phyloP scores from a whole-genome alignment of 2,797 vertebrate genomes.

The Smutsia temminckii region DNA sequence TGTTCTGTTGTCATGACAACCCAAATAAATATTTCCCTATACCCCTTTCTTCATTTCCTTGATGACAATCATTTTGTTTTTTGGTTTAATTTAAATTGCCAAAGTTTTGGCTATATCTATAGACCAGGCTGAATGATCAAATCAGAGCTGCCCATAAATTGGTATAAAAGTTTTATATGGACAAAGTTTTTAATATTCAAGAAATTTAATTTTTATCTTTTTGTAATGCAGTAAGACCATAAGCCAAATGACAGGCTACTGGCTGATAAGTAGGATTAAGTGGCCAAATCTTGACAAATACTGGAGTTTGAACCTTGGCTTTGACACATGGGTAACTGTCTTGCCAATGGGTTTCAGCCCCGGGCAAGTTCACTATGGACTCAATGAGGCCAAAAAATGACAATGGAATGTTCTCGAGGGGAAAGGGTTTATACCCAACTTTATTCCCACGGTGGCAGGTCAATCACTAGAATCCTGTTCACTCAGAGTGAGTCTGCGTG shows the following conservation, averaged over 20 bases:
- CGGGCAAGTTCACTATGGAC: no score
- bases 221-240: not conserved
- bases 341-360: no score
- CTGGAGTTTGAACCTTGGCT: not conserved
- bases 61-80: conserved; percentile 63
- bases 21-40: conserved; percentile 67
- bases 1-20: conserved; percentile 64
- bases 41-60: conserved; percentile 13
- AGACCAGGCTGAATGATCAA: not conserved
- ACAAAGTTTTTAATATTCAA: not conserved
- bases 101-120: not conserved
- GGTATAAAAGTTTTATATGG: not conserved
- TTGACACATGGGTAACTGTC: not conserved
- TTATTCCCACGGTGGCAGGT: no score
- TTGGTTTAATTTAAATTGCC: conserved; percentile 29
- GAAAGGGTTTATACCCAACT: no score
- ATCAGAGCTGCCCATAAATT: not conserved
- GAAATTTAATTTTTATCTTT: not conserved
- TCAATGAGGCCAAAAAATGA: no score
- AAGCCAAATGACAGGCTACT: not conserved
- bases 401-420: no score
- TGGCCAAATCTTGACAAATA: not conserved
- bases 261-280: not conserved
- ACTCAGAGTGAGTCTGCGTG: no score
- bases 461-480: no score